Conservation (phyloP, 1,140 invertebrate genomes). For the Scylla paramamosain region DNA sequence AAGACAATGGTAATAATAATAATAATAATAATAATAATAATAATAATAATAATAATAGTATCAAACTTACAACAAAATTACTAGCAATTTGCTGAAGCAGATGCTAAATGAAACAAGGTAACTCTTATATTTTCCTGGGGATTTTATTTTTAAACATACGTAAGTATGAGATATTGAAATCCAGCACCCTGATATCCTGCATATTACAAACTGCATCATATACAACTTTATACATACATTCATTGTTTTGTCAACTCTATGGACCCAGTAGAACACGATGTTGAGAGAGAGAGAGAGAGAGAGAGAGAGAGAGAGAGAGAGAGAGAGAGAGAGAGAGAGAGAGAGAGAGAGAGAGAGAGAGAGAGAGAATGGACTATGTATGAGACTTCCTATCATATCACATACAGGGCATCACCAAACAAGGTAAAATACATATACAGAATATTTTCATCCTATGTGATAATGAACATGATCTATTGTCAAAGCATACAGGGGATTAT, state of each 20-base stretch:
- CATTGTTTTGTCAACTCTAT: not conserved
- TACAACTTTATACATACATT: not conserved
- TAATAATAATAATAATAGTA: too few relatives aligned
- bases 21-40: too few relatives aligned
- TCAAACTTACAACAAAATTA: too few relatives aligned
- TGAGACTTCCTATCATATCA: not conserved
- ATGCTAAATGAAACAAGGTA: not conserved
- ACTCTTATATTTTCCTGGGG: not conserved
- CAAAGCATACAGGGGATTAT: not conserved
- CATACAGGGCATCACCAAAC: not conserved
- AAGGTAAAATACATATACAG: not conserved
- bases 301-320: too few relatives aligned
- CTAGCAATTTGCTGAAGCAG: not conserved
- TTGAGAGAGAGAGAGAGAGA: not conserved
- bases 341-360: too few relatives aligned
- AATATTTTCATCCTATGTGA: not conserved
- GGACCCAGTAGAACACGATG: not conserved
- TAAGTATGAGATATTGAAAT: not conserved
- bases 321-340: too few relatives aligned
- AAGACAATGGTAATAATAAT: too few relatives aligned
- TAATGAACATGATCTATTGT: not conserved
- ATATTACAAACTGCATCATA: slow-evolving; percentile 1
- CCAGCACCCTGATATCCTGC: not conserved
- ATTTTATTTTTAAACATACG: slow-evolving; percentile 4
- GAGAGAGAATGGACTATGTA: not conserved